phyloP scores from a whole-genome alignment of 2,113 vertebrate species.

The Myiagra hebetior region DNA sequence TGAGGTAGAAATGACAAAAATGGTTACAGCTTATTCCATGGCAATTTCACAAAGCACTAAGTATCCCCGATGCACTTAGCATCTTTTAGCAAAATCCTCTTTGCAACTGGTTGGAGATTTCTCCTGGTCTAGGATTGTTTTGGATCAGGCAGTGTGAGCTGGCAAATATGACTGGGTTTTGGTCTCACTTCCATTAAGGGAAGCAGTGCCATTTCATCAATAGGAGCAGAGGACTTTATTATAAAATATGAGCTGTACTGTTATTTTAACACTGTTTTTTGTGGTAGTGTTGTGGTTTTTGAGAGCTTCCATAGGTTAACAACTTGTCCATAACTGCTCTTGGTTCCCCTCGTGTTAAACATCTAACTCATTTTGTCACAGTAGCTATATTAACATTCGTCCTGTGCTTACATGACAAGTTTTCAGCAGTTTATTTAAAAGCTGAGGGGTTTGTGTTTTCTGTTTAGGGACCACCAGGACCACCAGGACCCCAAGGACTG shows the following conservation, averaged over 20 bases:
- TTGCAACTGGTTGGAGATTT: neutral
- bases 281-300: neutral
- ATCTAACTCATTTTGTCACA: neutral
- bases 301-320: neutral
- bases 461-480: conserved; percentile 89
- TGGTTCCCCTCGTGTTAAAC: neutral
- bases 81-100: neutral
- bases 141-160: neutral
- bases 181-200: neutral
- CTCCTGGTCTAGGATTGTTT: neutral
- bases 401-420: neutral
- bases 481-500: conserved; percentile 82
- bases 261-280: neutral
- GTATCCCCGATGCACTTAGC: neutral
- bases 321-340: neutral
- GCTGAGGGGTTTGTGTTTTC: conserved; percentile 15
- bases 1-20: neutral
- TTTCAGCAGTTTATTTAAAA: neutral
- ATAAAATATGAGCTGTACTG: neutral
- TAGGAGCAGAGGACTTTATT: neutral
- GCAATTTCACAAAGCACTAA: neutral
- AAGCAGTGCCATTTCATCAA: neutral
- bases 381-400: neutral
- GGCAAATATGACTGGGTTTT: neutral
- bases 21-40: neutral